Evolutionary conservation across 2,113 vertebrate genomes (phyloP), one percentile per base, ranked within the genome.

Genomic region (Hylia prasina): DNA sequence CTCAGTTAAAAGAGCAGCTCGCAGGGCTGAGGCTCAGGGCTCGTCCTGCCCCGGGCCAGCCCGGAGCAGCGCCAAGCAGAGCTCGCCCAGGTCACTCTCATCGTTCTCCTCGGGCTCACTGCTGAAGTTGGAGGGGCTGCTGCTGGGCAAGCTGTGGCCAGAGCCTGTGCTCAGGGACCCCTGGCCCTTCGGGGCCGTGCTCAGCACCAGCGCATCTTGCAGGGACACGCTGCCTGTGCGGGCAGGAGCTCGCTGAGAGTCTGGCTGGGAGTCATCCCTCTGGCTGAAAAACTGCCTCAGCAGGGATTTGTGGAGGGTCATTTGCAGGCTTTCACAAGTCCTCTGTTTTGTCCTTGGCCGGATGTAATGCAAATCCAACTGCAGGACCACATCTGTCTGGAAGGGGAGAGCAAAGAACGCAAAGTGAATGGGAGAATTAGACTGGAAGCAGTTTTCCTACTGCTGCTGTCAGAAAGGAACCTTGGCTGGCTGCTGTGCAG

Each of bases 61-160:
- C 70, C 1, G 63, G 18, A 72, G 84, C 66, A 96, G 75, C 0
- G 96, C 93, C 0, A 61, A n/a, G 57, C 93, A 96, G 28, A 96
- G 97, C 58, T 97, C 63, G 0, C 89, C 66, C 39, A 97, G 87
- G 73, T 99, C 98, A 0, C 93, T 98, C 95, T 99, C 99, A 2
- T 99, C 99, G 0, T 99, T 99, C 85, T 99, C 98, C 90, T 98
- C 98, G 0, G 98, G 99, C 93, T 98, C 95, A 0, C 98, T 99
- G 97, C 94, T 90, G 20, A 90, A 93, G 68, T 71, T 42, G 18
- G 95, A 96, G 30, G 92, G 90, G 50, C 50, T 80, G 94, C 96
- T 96, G 69, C 87, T 68, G 53, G 93, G 94, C 90, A 83, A 56
- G 66, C 93, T 94, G 58, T 79, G 90, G 58, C 96, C 60, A 65